Conservation (phyloP, 2,797 vertebrate species). For the Mus minutoides region DNA sequence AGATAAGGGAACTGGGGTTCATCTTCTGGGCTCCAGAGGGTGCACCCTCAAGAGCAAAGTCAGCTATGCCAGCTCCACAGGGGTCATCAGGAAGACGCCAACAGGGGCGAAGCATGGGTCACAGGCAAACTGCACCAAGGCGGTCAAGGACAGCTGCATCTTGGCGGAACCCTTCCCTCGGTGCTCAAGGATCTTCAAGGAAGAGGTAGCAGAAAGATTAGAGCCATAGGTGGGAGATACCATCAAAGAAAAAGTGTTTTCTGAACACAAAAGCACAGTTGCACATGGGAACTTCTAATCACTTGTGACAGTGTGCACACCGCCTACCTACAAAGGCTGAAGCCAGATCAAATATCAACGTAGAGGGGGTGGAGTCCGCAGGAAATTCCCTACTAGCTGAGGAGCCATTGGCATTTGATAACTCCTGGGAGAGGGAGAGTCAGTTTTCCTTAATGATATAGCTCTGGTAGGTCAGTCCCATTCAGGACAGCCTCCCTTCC, state of each 20-base stretch:
- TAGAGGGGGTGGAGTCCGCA: not conserved
- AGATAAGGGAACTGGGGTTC: not conserved
- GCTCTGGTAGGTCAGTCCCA: not conserved
- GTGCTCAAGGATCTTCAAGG: not conserved
- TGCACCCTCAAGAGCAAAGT: not conserved
- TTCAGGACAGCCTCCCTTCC: not conserved
- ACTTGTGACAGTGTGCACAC: not conserved
- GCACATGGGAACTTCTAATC: not conserved
- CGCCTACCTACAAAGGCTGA: not conserved
- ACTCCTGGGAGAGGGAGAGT: not conserved
- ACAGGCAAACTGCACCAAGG: not conserved
- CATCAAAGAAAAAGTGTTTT: not conserved
- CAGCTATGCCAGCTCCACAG: not conserved
- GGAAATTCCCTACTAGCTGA: not conserved
- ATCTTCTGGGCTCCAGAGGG: not conserved
- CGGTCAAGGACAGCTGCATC: not conserved
- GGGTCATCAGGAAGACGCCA: not conserved
- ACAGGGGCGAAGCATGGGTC: not conserved
- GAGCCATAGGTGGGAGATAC: not conserved
- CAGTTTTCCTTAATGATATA: not conserved
- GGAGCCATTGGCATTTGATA: not conserved
- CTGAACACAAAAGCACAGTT: not conserved
- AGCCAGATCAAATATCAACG: not conserved
- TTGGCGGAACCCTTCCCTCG: not conserved
- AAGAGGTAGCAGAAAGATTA: not conserved